Evolutionary conservation across 2,888 invertebrate genomes (phyloP), one percentile per base, ranked within the genome.

Genomic region (Loripinus fragilis): DNA sequence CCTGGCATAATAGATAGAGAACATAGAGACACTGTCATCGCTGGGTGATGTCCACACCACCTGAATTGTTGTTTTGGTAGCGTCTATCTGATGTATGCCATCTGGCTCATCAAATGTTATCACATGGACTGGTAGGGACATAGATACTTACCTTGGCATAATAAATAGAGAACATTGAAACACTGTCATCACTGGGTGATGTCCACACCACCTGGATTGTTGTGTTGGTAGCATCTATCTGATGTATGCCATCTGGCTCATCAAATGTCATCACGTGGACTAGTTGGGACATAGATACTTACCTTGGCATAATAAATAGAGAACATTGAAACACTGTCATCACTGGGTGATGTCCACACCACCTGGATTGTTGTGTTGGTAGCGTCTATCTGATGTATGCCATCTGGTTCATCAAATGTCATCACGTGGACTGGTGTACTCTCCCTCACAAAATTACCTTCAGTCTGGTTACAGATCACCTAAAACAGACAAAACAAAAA

Each of bases 321-420:
- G 68, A 90, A 88, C 38, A 81, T 70, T 8, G 25, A 52, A n/a
- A 93, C 90, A 23, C 93, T 93, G 33, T 93, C 85, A 81, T 95
- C 95, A 0, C 93, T 84, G 0, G 95, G 96, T 0, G 95, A 95
- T 7, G 94, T 94, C 97, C 98, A 98, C 5, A 94, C 92, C 0
- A 98, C 92, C 0, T 94, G 94, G 73, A 98, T 92, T 7, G 95
- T 94, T 73, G 96, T 81, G 65, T 86, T 71, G 15, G 87, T 80
- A 45, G 78, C 70, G 7, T 72, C 74, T 45, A 86, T 86, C 15
- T 96, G 90, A 0, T 94, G 94, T 8, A 98, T 94, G 74, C 95
- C 95, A 38, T 95, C 95, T 0, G 98, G 97, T 83, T 95, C 95
- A 0, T 96, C 95, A 91, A 95, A 96, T 23, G 97, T 97, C 68